Conservation (phyloP, 2,113 vertebrate species). For the Symphodus melops region DNA sequence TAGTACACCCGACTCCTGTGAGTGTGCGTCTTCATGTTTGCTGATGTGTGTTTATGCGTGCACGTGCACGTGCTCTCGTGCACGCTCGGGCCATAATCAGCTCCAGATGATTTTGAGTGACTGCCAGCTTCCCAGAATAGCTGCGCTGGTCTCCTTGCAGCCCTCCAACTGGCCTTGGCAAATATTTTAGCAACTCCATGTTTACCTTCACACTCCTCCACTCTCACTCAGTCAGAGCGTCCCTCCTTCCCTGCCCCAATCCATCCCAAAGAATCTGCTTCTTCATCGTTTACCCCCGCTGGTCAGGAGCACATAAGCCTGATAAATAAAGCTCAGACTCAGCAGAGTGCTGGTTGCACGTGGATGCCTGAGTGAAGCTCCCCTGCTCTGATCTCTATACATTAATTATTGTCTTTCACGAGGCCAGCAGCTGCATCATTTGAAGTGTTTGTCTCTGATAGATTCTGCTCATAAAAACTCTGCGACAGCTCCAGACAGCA, state of each 20-base stretch:
- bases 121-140: conserved; percentile 85
- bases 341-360: conserved; percentile 10
- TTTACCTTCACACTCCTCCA: conserved; percentile 77
- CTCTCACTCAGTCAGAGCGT: conserved; percentile 58
- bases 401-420: conserved; percentile 11
- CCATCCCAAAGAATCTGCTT: conserved; percentile 52
- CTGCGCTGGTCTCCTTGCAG: conserved; percentile 73
- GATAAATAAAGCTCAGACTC: conserved; percentile 38
- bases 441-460: conserved; percentile 13
- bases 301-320: conserved; percentile 12
- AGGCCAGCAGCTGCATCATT: conserved; percentile 37
- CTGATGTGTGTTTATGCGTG: conserved; percentile 58
- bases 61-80: conserved; percentile 29
- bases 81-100: conserved; percentile 79
- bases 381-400: conserved; percentile 11
- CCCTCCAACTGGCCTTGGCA: conserved; percentile 80
- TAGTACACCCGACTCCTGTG: conserved; percentile 50
- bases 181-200: conserved; percentile 83
- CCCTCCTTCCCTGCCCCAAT: conserved; percentile 61
- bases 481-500: conserved; percentile 21
- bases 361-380: conserved; percentile 13
- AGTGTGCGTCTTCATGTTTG: conserved; percentile 54
- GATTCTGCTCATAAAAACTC: conserved; percentile 22
- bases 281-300: conserved; percentile 42
- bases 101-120: conserved; percentile 83